Evolutionary conservation across 2,113 vertebrate genomes (phyloP).

Genomic region (Poeciliopsis retropinna): DNA sequence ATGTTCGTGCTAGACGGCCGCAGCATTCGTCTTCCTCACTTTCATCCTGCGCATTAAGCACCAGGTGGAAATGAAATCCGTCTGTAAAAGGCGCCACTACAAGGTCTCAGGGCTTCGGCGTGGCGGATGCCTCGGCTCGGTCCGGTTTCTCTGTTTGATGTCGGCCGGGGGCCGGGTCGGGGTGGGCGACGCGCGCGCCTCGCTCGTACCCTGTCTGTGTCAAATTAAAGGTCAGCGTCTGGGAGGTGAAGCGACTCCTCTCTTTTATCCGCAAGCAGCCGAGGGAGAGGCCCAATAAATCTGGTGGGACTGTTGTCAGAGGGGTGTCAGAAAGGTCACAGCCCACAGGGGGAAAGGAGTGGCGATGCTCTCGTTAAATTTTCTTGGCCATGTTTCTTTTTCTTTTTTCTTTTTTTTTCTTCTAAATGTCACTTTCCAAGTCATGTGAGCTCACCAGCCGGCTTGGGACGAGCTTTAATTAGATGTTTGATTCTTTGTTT

Average conservation of each 20-base stretch:
- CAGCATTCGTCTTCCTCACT: constrained; percentile 35
- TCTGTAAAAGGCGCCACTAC: constrained; percentile 38
- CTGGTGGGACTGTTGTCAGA: constrained; percentile 74
- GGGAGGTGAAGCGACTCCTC: constrained; percentile 63
- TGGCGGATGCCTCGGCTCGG: constrained; percentile 33
- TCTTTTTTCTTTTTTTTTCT: constrained; percentile 16
- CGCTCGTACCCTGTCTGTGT: constrained; percentile 58
- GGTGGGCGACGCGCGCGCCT: constrained; percentile 18
- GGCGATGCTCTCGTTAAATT: constrained; percentile 76
- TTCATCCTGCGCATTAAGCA: constrained; percentile 48
- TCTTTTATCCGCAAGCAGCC: constrained; percentile 63
- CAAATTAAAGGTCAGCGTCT: constrained; percentile 77
- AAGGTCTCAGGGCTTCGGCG: constrained; percentile 49
- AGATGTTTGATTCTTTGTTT: constrained; percentile 62
- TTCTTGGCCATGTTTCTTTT: constrained; percentile 52
- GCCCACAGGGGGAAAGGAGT: constrained; percentile 65
- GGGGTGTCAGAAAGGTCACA: constrained; percentile 78
- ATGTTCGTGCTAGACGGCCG: background rate
- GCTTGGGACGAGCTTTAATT: constrained; percentile 58
- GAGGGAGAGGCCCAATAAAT: constrained; percentile 76
- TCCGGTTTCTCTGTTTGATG: constrained; percentile 57
- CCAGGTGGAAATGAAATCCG: constrained; percentile 49
- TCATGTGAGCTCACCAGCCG: constrained; percentile 51
- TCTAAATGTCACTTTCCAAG: constrained; percentile 78
- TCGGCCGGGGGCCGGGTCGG: constrained; percentile 18